These are phyloP conservation scores for Ptyas mucosa DNA, from an alignment of 2,113 vertebrate species.

Conservation along the genomic window DNA sequence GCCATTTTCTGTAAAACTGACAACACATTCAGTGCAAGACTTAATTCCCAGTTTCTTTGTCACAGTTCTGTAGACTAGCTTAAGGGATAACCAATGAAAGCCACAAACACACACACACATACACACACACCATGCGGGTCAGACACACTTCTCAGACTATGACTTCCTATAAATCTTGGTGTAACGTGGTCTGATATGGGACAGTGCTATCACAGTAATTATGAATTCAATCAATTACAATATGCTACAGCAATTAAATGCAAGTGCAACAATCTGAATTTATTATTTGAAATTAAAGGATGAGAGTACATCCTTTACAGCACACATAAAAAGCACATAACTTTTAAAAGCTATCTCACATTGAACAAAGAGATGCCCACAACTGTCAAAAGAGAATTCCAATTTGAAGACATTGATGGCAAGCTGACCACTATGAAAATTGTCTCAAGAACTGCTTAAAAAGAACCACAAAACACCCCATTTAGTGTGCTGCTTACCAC, in stretches of 20 bases:
- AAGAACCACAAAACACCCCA: not conserved
- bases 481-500: not conserved
- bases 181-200: not conserved
- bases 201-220: not conserved
- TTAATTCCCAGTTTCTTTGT: not conserved
- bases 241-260: not conserved
- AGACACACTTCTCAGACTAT: not conserved
- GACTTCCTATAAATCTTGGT: not conserved
- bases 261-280: constrained; percentile 14
- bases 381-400: not conserved
- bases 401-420: not conserved
- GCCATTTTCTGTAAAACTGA: not conserved
- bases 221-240: not conserved
- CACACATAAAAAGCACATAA: not conserved
- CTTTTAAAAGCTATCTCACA: not conserved
- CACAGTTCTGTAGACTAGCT: not conserved
- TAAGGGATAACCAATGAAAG: not conserved
- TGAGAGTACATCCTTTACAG: constrained; percentile 2
- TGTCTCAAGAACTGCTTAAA: not conserved
- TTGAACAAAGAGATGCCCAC: not conserved
- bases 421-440: not conserved
- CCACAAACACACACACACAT: not conserved
- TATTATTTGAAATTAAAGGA: constrained; percentile 14
- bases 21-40: not conserved
- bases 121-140: not conserved